Evolutionary conservation across 2,797 vertebrate species (phyloP), one percentile per base, ranked within the genome.

Genomic region (Australoheros facetus): DNA sequence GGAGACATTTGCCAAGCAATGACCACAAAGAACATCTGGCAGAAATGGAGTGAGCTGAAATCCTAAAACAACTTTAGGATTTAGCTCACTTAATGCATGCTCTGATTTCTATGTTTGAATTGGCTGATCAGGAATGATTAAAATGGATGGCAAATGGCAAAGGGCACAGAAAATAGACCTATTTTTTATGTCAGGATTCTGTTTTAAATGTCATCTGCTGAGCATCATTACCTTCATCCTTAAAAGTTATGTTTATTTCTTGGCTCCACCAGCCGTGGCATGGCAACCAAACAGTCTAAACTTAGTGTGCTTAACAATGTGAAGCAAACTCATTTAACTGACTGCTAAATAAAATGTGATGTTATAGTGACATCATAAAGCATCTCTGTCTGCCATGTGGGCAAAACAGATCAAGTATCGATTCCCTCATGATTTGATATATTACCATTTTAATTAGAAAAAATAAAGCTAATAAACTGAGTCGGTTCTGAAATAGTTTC

Each of bases 101-200:
- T 62, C 57, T 82, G 78, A 84, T 90, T 87, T 79, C 60, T 85
- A 30, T 89, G 79, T 92, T 93, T 91, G 59, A 83, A 37, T 92
- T 94, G 89, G 90, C 88, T 42, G 19, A 77, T 75, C 56, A 64
- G 14, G 58, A 79, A 81, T 45, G 70, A 90, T 72, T 57, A 64
- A 59, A 59, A 54, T 19, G 14, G 28, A 78, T 12, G 80, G 83
- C 82, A 88, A 78, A 82, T 62, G 55, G 57, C 73, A 51, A 56
- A 81, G 39, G 32, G 80, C 34, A 59, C 54, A 42, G 17, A 83
- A 83, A 75, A 71, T 5, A 42, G 17, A 28, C 14, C 37, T 3
- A 11, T 54, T 80, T 77, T 77, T 37, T 53, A 64, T 17, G 30
- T 76, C 23, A 71, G n/a, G 70, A 32, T 14, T 75, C 7, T 54